phyloP scores from a whole-genome alignment of 2,797 vertebrate species.

The Sebastes matsubarae region DNA sequence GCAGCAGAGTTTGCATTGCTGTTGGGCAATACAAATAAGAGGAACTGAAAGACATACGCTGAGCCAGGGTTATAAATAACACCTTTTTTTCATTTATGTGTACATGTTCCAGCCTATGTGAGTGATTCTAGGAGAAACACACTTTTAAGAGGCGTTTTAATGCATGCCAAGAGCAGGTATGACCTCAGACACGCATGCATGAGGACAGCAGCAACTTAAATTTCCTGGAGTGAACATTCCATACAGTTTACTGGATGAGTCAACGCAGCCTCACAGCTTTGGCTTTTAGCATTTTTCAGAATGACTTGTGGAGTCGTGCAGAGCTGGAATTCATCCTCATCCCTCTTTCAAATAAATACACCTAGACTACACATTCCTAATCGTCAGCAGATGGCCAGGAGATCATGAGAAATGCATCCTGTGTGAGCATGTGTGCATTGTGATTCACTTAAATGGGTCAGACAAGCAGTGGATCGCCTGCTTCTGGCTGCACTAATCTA shows the following conservation, averaged over 20 bases:
- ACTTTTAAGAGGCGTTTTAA: neutral
- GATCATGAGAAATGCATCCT: slow-evolving; percentile 8
- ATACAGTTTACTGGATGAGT: slow-evolving; percentile 42
- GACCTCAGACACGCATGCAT: neutral
- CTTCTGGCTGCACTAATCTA: slow-evolving; percentile 29
- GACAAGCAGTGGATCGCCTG: slow-evolving; percentile 3
- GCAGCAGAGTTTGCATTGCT: neutral
- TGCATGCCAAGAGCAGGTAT: neutral
- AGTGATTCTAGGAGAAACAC: neutral
- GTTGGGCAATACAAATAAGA: neutral
- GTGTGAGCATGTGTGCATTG: slow-evolving; percentile 1
- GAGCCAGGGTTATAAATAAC: neutral
- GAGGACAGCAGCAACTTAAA: slow-evolving; percentile 2
- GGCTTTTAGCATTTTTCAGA: slow-evolving; percentile 17
- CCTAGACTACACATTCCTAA: neutral
- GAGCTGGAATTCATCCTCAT: slow-evolving; percentile 10
- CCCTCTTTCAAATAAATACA: slow-evolving; percentile 16
- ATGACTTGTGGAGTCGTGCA: slow-evolving; percentile 24
- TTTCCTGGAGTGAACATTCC: slow-evolving; percentile 35
- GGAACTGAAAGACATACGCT: neutral
- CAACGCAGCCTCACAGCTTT: slow-evolving; percentile 17
- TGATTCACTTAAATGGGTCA: slow-evolving; percentile 39
- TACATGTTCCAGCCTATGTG: neutral
- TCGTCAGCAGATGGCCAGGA: slow-evolving; percentile 23
- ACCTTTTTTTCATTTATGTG: neutral